Conservation (phyloP, 2,797 vertebrate species). For the Channa striata region DNA sequence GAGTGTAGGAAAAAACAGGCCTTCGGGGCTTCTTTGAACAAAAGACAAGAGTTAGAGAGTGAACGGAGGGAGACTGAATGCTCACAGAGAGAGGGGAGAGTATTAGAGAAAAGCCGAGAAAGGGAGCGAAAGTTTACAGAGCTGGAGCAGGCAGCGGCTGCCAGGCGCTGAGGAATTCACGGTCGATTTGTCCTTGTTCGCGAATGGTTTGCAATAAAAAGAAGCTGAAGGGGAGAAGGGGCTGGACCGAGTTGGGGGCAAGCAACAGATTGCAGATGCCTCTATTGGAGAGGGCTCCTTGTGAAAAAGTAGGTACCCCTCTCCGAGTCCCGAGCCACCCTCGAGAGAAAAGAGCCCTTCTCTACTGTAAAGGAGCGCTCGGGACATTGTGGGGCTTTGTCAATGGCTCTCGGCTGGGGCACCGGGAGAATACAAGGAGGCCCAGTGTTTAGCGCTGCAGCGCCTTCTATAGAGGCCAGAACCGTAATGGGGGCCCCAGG, state of each 20-base stretch:
- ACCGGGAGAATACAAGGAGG: conserved; percentile 79
- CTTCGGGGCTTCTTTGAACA: conserved; percentile 56
- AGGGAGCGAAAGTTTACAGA: conserved; percentile 60
- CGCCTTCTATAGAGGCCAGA: conserved; percentile 78
- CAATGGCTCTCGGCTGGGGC: conserved; percentile 82
- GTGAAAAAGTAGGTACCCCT: conserved; percentile 73
- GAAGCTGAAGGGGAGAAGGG: conserved; percentile 67
- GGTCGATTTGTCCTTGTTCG: conserved; percentile 81
- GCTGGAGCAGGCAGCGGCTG: conserved; percentile 64
- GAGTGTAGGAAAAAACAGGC: conserved; percentile 61
- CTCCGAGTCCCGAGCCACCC: conserved; percentile 70
- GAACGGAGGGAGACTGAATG: conserved; percentile 55
- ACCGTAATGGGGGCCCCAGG: conserved; percentile 72
- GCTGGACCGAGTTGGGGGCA: conserved; percentile 66
- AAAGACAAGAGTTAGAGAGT: conserved; percentile 67
- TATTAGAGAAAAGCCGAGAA: conserved; percentile 56
- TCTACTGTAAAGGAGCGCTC: conserved; percentile 82
- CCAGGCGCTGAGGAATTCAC: conserved; percentile 82
- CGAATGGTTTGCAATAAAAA: conserved; percentile 75
- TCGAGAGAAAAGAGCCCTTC: conserved; percentile 79
- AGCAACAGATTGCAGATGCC: conserved; percentile 84
- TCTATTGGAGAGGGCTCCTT: conserved; percentile 79
- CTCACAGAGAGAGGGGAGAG: conserved; percentile 51
- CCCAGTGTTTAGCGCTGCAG: conserved; percentile 77
- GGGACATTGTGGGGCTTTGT: conserved; percentile 81